phyloP scores from a whole-genome alignment of 2,113 vertebrate genomes.

The Cyphomyrus plagiostoma region DNA sequence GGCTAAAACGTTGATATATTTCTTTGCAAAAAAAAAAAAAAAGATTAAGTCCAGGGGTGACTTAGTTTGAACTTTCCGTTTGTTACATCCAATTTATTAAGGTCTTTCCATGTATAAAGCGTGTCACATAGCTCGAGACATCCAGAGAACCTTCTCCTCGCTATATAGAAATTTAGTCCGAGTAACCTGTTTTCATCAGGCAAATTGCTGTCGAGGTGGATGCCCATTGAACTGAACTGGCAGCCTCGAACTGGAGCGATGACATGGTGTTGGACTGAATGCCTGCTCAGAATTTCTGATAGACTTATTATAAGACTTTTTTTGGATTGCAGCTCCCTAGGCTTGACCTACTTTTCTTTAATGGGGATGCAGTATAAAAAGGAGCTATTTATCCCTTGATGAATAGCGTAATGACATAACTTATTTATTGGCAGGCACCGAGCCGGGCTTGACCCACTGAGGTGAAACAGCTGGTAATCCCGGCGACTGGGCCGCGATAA shows the following conservation, averaged over 20 bases:
- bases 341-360: constrained; percentile 65
- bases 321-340: constrained; percentile 40
- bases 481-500: constrained; percentile 23
- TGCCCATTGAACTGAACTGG: constrained; percentile 32
- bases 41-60: neutral
- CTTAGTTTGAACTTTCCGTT: constrained; percentile 2
- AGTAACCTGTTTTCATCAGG: constrained; percentile 43
- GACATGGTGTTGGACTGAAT: constrained; percentile 43
- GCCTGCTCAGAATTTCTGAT: constrained; percentile 38
- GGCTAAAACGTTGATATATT: constrained; percentile 1
- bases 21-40: neutral
- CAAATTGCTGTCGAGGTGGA: constrained; percentile 48
- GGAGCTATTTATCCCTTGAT: constrained; percentile 52
- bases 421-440: constrained; percentile 45
- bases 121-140: neutral
- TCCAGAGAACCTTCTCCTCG: neutral
- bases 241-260: constrained; percentile 34
- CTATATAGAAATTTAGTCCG: constrained; percentile 10
- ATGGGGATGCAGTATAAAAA: constrained; percentile 48
- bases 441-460: constrained; percentile 31
- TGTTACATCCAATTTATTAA: constrained; percentile 5
- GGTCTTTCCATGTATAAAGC: neutral
- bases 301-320: constrained; percentile 31
- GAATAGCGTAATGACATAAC: constrained; percentile 54
- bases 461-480: constrained; percentile 30